Evolutionary conservation across 2,888 invertebrate species (phyloP).

Genomic region (Rhamphomyia laevipes): DNA sequence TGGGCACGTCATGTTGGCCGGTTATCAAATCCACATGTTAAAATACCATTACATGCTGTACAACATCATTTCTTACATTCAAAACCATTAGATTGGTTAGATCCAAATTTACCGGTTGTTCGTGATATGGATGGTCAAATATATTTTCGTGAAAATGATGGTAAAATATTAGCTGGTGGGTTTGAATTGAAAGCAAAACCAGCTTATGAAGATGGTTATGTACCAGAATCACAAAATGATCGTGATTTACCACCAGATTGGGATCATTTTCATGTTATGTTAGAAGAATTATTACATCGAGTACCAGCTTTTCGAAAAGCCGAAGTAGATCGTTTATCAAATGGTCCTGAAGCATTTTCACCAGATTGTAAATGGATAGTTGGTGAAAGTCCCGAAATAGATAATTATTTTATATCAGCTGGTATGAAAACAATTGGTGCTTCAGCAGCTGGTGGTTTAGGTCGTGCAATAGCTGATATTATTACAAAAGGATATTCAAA

Average conservation of each 20-base stretch:
- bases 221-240: constrained; percentile 50
- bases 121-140: constrained; percentile 80
- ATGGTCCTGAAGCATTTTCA: constrained; percentile 89
- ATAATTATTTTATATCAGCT: constrained; percentile 83
- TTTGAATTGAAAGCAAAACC: constrained; percentile 88
- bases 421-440: constrained; percentile 97
- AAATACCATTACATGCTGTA: constrained; percentile 81
- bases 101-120: constrained; percentile 75
- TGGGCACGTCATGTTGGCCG: constrained; percentile 89
- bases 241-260: constrained; percentile 76
- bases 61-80: constrained; percentile 91
- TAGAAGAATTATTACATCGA: constrained; percentile 73
- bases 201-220: constrained; percentile 65
- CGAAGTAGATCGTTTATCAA: constrained; percentile 66
- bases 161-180: constrained; percentile 77
- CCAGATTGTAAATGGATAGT: constrained; percentile 95
- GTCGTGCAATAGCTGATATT: constrained; percentile 76
- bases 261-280: constrained; percentile 88
- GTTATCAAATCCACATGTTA: constrained; percentile 71
- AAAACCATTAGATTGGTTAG: constrained; percentile 57
- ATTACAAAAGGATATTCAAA: constrained; percentile 71
- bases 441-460: constrained; percentile 91
- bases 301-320: constrained; percentile 68
- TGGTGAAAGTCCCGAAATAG: constrained; percentile 86
- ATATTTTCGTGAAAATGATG: constrained; percentile 75